phyloP scores from a whole-genome alignment of 2,113 vertebrate species.

The Lophochroa leadbeateri region DNA sequence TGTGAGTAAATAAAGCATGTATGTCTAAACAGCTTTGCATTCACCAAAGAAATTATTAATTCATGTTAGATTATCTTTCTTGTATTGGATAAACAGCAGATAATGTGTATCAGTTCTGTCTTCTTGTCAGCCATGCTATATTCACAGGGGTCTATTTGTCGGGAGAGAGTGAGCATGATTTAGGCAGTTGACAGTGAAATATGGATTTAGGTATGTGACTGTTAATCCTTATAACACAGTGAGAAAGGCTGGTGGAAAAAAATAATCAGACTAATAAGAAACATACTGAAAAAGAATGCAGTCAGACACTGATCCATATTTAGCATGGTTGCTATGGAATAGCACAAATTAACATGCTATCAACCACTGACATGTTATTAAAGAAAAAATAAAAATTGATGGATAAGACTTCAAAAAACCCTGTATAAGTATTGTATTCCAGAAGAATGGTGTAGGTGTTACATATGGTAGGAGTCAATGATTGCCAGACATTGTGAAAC shows the following conservation, averaged over 20 bases:
- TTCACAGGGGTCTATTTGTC: background rate
- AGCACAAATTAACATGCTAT: background rate
- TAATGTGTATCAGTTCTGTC: background rate
- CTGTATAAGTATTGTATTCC: background rate
- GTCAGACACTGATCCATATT: background rate
- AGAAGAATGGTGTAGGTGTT: background rate
- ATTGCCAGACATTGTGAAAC: background rate
- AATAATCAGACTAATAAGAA: background rate
- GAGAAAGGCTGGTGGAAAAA: background rate
- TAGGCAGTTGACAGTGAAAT: background rate
- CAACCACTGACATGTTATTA: background rate
- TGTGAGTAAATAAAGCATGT: background rate
- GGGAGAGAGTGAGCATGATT: background rate
- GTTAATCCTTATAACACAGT: background rate
- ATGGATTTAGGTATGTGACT: background rate
- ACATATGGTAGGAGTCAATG: background rate
- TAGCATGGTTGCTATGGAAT: conserved; percentile 29
- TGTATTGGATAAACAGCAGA: background rate
- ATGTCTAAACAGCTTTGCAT: background rate
- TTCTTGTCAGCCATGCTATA: background rate
- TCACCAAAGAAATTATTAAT: background rate
- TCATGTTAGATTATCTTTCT: background rate
- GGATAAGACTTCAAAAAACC: background rate
- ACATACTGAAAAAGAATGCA: background rate
- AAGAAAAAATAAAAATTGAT: background rate